Evolutionary conservation across 2,113 vertebrate genomes (phyloP), one percentile per base, ranked within the genome.

Genomic region (Archocentrus centrarchus): DNA sequence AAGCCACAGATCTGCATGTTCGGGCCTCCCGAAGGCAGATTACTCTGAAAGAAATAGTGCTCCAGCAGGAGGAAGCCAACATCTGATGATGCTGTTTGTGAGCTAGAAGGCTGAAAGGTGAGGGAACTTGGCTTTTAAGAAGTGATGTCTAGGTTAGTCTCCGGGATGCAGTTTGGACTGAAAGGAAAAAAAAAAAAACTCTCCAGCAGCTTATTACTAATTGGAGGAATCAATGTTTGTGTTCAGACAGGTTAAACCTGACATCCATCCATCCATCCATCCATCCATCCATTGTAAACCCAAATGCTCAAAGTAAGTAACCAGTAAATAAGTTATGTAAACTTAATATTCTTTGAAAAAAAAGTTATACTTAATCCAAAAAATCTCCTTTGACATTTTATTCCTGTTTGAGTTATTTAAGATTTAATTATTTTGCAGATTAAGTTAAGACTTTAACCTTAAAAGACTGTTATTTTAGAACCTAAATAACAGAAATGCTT

Each of bases 1-100:
- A 30, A 55, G 79, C 57, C 9, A 60, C 50, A 1, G 17, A 55
- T 73, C 57, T 11, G 79, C 59, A 1, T 63, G 62, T 53, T 80
- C 37, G 2, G 66, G 55, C 59, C 75, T 79, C 39, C 60, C 7
- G 17, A 61, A 79, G 84, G 39, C 64, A 47, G 64, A 79, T 79
- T 66, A 47, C 66, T 30, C 22, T 30, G 53, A 27, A 20, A 30
- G 59, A 39, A 66, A 60, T 20, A 3, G 32, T 6, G 5, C 63
- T 11, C 24, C 41, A 20, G 39, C 27, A 53, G 10, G 17, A 55
- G 44, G 30, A 55, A 73, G 17, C 47, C 20, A 73, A 35, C 44
- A 32, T 73, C 68, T 73, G 68, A 73, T 55, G 27, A 13, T 5
- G 44, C 10, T 6, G 24, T 73, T 32, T 73, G 66, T 53, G 68